These are phyloP conservation scores for Mythimna pallens DNA, from an alignment of 2,888 invertebrate genomes.

Conservation along the genomic window DNA sequence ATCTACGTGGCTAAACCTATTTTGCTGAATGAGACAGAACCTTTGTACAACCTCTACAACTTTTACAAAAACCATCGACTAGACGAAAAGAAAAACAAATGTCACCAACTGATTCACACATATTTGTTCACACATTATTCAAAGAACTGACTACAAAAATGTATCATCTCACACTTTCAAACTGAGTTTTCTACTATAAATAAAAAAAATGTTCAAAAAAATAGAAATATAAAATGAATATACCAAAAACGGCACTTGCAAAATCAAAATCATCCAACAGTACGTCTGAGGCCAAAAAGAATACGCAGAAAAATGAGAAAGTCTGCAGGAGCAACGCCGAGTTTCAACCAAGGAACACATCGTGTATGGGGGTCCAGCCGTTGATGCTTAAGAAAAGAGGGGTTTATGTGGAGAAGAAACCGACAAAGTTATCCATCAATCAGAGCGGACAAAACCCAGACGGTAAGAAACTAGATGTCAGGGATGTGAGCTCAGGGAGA, in stretches of 20 bases:
- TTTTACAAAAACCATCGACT: no score
- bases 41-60: no score
- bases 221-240: constrained; percentile 55
- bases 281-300: constrained; percentile 44
- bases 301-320: constrained; percentile 60
- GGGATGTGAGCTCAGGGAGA: no score
- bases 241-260: constrained; percentile 64
- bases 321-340: constrained; percentile 72
- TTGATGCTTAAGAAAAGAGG: constrained; percentile 75
- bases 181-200: background rate
- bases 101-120: background rate
- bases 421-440: constrained; percentile 40
- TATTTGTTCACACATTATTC: background rate
- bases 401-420: constrained; percentile 79
- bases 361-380: constrained; percentile 26
- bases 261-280: constrained; percentile 78
- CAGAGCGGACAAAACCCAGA: constrained; percentile 10
- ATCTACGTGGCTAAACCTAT: no score
- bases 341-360: constrained; percentile 60
- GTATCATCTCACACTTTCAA: background rate
- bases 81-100: background rate
- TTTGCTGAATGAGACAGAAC: no score
- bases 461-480: no score
- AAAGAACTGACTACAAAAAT: background rate
- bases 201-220: background rate